Percentiles rank a stretch among this genome's conserved stretches.
Conservation (phyloP, 2,888 invertebrate species). For the Melieria crassipennis region DNA sequence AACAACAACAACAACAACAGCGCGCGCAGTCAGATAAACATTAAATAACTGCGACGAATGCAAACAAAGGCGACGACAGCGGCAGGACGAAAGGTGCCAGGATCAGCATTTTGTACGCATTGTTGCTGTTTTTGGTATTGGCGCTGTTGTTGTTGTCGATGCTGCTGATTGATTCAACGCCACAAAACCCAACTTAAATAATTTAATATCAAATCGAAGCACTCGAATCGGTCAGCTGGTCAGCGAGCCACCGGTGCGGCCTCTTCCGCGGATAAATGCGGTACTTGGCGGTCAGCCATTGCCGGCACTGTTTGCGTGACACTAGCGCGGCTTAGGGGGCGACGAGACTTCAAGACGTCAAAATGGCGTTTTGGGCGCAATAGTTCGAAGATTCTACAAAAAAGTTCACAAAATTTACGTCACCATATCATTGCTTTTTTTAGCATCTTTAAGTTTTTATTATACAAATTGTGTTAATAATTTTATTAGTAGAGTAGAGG, state of each 20-base stretch:
- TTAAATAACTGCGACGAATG: too few relatives aligned
- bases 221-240: constrained; percentile 47
- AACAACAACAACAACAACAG: neutral
- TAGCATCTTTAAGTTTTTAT: too few relatives aligned
- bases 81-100: neutral
- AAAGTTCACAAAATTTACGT: too few relatives aligned
- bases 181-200: constrained; percentile 48
- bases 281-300: neutral
- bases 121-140: neutral
- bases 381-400: too few relatives aligned
- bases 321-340: too few relatives aligned
- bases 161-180: neutral
- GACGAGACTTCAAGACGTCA: too few relatives aligned
- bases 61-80: neutral
- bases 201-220: constrained; percentile 59
- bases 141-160: neutral
- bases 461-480: too few relatives aligned
- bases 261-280: constrained; percentile 12
- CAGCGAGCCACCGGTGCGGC: constrained; percentile 11
- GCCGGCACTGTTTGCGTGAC: neutral
- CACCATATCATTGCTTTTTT: too few relatives aligned
- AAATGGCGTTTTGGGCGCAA: too few relatives aligned
- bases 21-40: neutral
- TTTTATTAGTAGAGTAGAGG: too few relatives aligned
- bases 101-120: neutral